Conservation (phyloP, 2,113 vertebrate genomes). For the Echinops telfairi region DNA sequence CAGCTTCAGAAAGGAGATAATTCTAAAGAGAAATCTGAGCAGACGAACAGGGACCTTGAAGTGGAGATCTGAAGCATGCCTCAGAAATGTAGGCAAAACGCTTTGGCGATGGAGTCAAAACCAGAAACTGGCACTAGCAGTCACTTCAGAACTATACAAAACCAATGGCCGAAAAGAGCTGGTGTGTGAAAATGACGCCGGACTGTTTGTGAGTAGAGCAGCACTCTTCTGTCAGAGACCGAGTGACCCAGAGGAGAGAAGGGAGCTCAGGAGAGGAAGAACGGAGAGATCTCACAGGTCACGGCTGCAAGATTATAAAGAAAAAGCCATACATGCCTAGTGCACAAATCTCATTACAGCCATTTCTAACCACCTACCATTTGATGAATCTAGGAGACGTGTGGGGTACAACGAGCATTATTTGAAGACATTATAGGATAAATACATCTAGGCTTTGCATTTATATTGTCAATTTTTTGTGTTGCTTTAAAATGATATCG, state of each 20-base stretch:
- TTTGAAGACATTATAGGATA: background rate
- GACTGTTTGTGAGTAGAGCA: rapidly evolving
- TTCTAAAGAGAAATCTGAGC: background rate
- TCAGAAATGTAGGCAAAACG: background rate
- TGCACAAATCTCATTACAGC: no score
- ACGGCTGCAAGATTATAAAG: background rate
- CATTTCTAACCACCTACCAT: background rate
- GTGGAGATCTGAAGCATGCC: no score
- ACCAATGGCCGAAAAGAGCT: background rate
- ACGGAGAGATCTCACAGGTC: no score
- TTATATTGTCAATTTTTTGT: background rate
- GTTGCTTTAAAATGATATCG: background rate
- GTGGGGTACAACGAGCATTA: background rate
- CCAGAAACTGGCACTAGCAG: background rate
- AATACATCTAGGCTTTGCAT: background rate
- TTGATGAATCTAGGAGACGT: background rate
- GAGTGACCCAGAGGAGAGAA: background rate
- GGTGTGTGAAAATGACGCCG: background rate
- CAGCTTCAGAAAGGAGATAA: background rate
- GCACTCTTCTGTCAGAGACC: rapidly evolving
- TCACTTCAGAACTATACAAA: background rate
- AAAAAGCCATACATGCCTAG: background rate
- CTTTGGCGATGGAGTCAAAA: background rate
- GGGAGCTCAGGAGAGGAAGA: background rate
- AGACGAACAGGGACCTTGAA: background rate